These are phyloP conservation scores for Albula glossodonta DNA, from an alignment of 2,113 vertebrate species.

Conservation along the genomic window DNA sequence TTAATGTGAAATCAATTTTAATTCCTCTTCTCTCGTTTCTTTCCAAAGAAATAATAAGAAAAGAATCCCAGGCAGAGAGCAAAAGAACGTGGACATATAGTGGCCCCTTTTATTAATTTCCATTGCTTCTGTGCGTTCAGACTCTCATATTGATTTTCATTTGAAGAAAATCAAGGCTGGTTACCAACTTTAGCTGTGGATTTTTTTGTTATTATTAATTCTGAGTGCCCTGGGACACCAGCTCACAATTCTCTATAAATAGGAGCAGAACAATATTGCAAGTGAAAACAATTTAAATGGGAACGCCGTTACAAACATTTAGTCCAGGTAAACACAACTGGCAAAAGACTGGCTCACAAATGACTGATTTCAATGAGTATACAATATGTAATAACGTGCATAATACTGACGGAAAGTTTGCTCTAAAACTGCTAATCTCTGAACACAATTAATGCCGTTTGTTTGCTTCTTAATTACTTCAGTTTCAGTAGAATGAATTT, in stretches of 20 bases:
- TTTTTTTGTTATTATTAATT: not conserved
- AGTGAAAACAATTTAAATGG: not conserved
- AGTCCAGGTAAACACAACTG: not conserved
- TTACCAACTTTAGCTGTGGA: not conserved
- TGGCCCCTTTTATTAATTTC: conserved; percentile 23
- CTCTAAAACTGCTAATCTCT: no score
- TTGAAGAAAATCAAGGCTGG: conserved; percentile 3
- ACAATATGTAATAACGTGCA: no score
- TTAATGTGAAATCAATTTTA: conserved; percentile 42
- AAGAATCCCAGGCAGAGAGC: conserved; percentile 9
- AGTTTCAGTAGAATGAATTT: no score
- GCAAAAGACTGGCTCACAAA: no score
- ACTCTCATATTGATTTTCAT: conserved; percentile 33
- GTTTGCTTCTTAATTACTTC: no score
- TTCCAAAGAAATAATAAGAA: conserved; percentile 33
- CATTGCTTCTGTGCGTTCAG: conserved; percentile 23
- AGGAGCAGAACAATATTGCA: not conserved
- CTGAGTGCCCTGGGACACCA: not conserved
- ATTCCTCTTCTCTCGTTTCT: conserved; percentile 34
- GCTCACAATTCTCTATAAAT: not conserved
- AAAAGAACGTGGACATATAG: conserved; percentile 7
- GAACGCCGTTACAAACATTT: not conserved
- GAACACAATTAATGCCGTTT: no score
- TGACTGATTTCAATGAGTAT: no score
- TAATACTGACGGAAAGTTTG: no score